Base-by-base conservation (phyloP, 2,888 invertebrate genomes). In the Drosophila barbarae region DNA sequence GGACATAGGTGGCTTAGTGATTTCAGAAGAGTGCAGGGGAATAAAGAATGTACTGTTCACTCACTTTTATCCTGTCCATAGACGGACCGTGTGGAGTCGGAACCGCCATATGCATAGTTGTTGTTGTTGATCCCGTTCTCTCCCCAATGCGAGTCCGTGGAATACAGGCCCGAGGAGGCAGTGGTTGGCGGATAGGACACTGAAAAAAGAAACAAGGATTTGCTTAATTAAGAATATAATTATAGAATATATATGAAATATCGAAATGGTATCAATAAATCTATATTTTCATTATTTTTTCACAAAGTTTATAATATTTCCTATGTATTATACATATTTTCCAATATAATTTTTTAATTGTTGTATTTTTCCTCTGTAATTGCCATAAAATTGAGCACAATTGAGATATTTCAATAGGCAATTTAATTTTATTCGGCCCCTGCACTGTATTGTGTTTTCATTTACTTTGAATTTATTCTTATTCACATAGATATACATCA, bases 101-200 rank as follows among this genome's bases (percentile, higher is more conserved):
- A 74, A 15, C 74, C 83, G 8, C 78, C 77, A 47, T 84, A 85
- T 2, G 77, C 84, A 26, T 77, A 77, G 36, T 72, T 74, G 41
- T 71, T 74, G 41, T 71, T 53, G 49, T 60, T 74, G 52, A 39
- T 52, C n/a, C 65, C 56, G 0, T 71, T 75, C 57, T 89, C 89
- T 9, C 60, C 53, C 87, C 87, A 87, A 64, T 84, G 84, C 28
- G 84, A 71, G 30, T 88, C 88, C n/a, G 88, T 88, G 56, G 86
- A 84, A 50, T 79, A 82, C 35, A 84, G 64, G 34, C 85, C 86
- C 32, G 86, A 63, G 2, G 75, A 76, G 21, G 84, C 67, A 7
- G 89, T 89, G 9, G 89, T 89, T 50, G 87, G 88, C 2, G 89
- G 88, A 85, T 89, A 89, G 12, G 89, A 89, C 9, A 88, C 89